Evolutionary conservation across 2,888 invertebrate species (phyloP).

Genomic region (Syrista parreyssii): DNA sequence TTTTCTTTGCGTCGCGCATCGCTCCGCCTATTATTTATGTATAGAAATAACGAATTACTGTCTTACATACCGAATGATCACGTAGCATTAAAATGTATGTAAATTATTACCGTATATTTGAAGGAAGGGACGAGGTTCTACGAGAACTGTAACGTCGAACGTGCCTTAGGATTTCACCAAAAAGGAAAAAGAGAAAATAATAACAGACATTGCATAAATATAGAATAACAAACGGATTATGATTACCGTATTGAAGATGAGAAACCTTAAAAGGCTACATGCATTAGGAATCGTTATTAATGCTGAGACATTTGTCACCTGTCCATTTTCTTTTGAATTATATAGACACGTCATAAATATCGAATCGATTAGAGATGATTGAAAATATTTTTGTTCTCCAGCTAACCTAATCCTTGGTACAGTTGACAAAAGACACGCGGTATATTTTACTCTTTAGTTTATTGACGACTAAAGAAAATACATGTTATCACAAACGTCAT

Average conservation of each 20-base stretch:
- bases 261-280: neutral
- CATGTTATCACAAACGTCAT: neutral
- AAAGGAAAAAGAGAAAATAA: neutral
- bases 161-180: neutral
- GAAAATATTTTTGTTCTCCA: neutral
- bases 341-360: neutral
- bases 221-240: constrained; percentile 34
- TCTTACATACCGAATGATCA: neutral
- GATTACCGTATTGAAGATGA: neutral
- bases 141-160: neutral
- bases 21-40: neutral
- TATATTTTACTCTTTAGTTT: neutral
- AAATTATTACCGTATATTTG: neutral
- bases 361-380: neutral
- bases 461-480: neutral
- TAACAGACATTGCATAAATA: constrained; percentile 21
- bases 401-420: neutral
- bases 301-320: neutral
- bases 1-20: neutral
- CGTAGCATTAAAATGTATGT: neutral
- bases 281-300: neutral
- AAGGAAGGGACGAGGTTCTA: neutral
- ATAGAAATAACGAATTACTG: neutral
- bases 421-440: neutral
- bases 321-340: neutral